Base-by-base conservation (phyloP, 2,797 vertebrate species). In the Remorina albescens region DNA sequence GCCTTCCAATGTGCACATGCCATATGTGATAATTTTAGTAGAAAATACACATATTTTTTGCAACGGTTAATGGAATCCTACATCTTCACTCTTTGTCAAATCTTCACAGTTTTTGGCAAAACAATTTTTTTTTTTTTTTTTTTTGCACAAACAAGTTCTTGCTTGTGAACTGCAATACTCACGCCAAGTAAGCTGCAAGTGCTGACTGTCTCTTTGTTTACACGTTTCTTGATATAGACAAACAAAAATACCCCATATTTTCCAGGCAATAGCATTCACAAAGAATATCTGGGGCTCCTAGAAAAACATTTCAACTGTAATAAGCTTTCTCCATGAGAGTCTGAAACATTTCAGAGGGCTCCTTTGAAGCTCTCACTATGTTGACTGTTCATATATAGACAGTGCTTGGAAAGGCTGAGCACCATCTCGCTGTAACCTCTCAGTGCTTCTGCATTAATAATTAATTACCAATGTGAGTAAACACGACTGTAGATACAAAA, bases 271-370 rank as follows among this genome's bases (percentile, higher is more conserved):
- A 83, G 85, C 82, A 86, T 89, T 92, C 91, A 91, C 90, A 92
- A 92, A 92, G 92, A 90, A 90, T 91, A 93, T 93, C 89, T 90
- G 89, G 89, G 88, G 84, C 89, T 88, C 80, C 89, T 58, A 73
- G 81, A 91, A 91, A 93, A 93, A 94, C 90, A 93, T 90, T 93
- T 93, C 91, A 92, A 70, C 89, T 83, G 90, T 94, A 94, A 94
- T 94, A 93, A 93, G 93, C 91, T 88, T 90, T 91, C 91, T 92
- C 88, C 87, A 85, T 57, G 83, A 92, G 90, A 89, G 85, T 84
- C 86, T 91, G 85, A 80, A 90, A 76, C 81, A 76, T 91, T 93
- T 92, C 92, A 93, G 82, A 90, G 84, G 71, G 84, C 74, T 84
- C 47, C 91, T 93, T 94, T 94, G 93, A 94, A 93, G 90, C 90